These are phyloP conservation scores for Lepeophtheirus nordmannii DNA, from an alignment of 2,888 invertebrate species.

Conservation along the genomic window DNA sequence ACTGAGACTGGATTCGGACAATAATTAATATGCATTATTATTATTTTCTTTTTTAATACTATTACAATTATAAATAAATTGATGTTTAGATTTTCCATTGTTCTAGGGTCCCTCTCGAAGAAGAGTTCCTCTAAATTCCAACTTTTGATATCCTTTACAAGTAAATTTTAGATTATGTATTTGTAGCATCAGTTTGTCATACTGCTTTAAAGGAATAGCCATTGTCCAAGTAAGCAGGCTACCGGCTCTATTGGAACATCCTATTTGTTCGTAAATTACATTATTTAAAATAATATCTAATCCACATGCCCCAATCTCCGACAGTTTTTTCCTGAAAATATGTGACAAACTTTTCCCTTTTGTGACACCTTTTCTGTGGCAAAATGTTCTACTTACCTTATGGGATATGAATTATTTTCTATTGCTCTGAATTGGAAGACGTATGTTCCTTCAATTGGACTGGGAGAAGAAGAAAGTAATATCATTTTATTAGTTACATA, in stretches of 20 bases:
- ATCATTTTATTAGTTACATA: no score
- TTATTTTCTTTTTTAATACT: neutral
- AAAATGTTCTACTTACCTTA: neutral
- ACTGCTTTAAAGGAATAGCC: neutral
- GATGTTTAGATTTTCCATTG: neutral
- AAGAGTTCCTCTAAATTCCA: neutral
- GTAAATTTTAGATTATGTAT: neutral
- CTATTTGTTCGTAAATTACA: neutral
- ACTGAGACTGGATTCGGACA: constrained; percentile 42
- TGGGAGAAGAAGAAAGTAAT: neutral
- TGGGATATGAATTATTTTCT: neutral
- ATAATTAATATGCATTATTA: constrained; percentile 31
- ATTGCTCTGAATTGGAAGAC: neutral
- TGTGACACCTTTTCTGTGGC: no score
- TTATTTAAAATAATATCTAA: neutral
- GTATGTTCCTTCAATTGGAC: neutral
- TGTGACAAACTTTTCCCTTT: no score
- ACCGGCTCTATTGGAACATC: neutral
- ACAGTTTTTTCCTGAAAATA: neutral
- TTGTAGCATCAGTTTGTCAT: neutral
- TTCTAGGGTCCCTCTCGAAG: neutral
- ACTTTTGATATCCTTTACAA: neutral
- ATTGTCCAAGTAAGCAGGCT: neutral
- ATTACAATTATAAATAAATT: neutral
- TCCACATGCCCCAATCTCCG: neutral